phyloP scores from a whole-genome alignment of 1,140 invertebrate genomes.

The Andricus grossulariae region DNA sequence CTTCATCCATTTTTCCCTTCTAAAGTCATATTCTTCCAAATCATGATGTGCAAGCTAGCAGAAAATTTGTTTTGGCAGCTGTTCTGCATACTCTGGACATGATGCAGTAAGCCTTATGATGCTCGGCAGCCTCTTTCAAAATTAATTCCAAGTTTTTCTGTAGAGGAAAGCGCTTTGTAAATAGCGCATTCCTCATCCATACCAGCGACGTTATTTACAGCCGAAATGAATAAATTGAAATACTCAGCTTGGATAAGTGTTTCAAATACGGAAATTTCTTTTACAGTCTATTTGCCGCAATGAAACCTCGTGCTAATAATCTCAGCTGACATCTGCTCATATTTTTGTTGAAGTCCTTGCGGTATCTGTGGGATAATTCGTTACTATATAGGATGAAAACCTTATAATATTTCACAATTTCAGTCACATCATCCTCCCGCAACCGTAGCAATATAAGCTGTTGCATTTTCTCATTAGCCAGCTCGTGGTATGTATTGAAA shows the following conservation, averaged over 20 bases:
- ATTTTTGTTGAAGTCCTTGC: not conserved
- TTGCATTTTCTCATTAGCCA: not conserved
- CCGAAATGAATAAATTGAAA: not conserved
- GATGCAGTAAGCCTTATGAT: too few relatives aligned
- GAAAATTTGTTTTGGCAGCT: not conserved
- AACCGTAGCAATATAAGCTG: not conserved
- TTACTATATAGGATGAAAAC: not conserved
- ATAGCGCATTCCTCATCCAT: too few relatives aligned
- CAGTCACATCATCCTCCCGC: not conserved
- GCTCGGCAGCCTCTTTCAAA: too few relatives aligned
- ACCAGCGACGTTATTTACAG: not conserved
- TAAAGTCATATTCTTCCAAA: not conserved
- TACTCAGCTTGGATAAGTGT: not conserved
- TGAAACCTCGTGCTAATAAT: not conserved
- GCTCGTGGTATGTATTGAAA: not conserved
- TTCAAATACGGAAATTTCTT: not conserved
- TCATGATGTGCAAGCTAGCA: too few relatives aligned
- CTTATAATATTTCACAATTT: not conserved
- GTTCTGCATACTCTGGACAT: too few relatives aligned
- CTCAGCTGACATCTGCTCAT: not conserved
- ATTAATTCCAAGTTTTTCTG: too few relatives aligned
- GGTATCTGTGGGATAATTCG: not conserved
- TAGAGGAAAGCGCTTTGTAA: too few relatives aligned
- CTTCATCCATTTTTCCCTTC: not conserved
- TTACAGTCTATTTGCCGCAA: not conserved